Base-by-base conservation (phyloP, 64 coral and sea anemone genomes). In the Dendronephthya gigantea region DNA sequence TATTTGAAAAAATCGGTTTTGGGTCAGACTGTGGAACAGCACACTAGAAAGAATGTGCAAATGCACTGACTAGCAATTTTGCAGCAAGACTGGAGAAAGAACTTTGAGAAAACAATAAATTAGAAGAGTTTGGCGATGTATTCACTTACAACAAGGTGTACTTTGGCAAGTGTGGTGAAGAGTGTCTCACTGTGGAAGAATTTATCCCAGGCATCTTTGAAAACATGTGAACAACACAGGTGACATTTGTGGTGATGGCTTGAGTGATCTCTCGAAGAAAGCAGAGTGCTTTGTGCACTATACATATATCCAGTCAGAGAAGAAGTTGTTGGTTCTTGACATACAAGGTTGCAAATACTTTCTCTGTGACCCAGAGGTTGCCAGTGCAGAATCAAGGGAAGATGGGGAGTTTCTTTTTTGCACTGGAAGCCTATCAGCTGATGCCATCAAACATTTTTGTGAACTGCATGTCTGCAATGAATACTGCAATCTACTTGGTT, bases 211-310 rank as follows among this genome's bases (percentile, higher is more conserved):
- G 89, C 47, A 90, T 33, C 30, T 90, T 90, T 81, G 48, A n/a
- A 86, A 86, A 39, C 68, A 56, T 37, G 83, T 90, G n/a, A 90
- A 82, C 84, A 90, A 86, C 39, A 39, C 85, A 82, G 89, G 89
- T 39, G 25, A 48, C 35, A 45, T 72, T 25, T 37, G 65, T 37
- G n/a, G n/a, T n/a, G n/a, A n/a, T n/a, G n/a, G n/a, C n/a, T n/a
- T n/a, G n/a, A n/a, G n/a, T n/a, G n/a, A n/a, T n/a, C n/a, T n/a
- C n/a, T n/a, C n/a, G n/a, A n/a, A n/a, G n/a, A n/a, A n/a, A n/a
- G n/a, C n/a, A n/a, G n/a, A n/a, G n/a, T n/a, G n/a, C n/a, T n/a
- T n/a, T n/a, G n/a, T n/a, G n/a, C n/a, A n/a, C n/a, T n/a, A n/a
- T n/a, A n/a, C n/a, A n/a, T n/a, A n/a, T n/a, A n/a, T n/a, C n/a